These are phyloP conservation scores for Erythrolamprus reginae DNA, from an alignment of 2,113 vertebrate species.

Conservation along the genomic window DNA sequence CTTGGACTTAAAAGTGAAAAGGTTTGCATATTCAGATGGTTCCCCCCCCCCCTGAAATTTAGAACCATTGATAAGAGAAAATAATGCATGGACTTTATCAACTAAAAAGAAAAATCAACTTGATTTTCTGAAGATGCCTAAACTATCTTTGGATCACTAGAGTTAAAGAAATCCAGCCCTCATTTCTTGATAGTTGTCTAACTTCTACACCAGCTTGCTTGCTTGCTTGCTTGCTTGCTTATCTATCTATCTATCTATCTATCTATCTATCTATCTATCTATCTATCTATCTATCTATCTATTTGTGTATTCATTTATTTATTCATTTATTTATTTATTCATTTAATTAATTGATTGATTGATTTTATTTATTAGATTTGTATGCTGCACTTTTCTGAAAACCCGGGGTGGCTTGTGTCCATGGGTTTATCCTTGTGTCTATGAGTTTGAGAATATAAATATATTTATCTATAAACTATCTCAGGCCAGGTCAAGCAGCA, in stretches of 20 bases:
- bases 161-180: not conserved
- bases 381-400: too few species aligned
- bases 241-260: too few species aligned
- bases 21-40: not conserved
- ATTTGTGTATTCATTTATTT: too few species aligned
- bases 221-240: too few species aligned
- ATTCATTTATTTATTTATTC: too few species aligned
- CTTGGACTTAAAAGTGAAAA: not conserved
- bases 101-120: not conserved
- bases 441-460: not conserved
- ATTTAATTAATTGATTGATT: too few species aligned
- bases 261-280: too few species aligned
- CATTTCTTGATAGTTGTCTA: not conserved
- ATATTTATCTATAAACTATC: not conserved
- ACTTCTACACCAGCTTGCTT: not conserved
- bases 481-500: not conserved
- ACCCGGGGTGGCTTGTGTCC: too few species aligned
- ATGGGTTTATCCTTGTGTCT: not conserved
- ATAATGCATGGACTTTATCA: too few species aligned
- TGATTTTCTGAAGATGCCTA: not conserved
- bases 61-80: not conserved
- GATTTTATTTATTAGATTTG: too few species aligned
- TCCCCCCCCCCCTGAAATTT: not conserved
- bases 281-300: too few species aligned
- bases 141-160: not conserved